These are phyloP conservation scores for Xiphias gladius DNA, from an alignment of 2,113 vertebrate species.

Conservation along the genomic window DNA sequence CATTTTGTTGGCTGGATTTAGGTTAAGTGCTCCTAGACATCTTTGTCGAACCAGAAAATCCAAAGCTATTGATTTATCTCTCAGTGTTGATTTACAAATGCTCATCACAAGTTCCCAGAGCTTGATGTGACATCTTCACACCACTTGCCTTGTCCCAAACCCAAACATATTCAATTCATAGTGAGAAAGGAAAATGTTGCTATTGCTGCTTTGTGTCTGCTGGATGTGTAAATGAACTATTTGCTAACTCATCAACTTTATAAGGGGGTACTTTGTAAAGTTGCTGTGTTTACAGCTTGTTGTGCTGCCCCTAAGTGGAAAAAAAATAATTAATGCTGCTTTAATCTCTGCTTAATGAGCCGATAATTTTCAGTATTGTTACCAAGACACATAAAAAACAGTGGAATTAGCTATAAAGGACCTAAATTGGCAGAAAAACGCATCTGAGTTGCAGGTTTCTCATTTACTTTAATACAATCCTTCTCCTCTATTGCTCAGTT, in stretches of 20 bases:
- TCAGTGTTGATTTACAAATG: not conserved
- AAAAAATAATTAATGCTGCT: slow-evolving; percentile 1
- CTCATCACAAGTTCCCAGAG: too few relatives aligned
- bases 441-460: not conserved
- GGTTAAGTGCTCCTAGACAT: not conserved
- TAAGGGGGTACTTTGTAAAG: not conserved
- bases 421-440: not conserved
- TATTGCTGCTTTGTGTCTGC: not conserved
- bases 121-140: not conserved
- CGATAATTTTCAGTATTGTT: not conserved
- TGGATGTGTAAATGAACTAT: not conserved
- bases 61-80: not conserved
- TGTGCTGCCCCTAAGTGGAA: not conserved
- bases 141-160: not conserved
- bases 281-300: too few relatives aligned
- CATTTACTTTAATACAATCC: not conserved
- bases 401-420: not conserved
- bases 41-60: not conserved
- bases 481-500: not conserved
- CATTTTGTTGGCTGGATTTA: not conserved
- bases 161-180: not conserved
- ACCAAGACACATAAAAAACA: slow-evolving; percentile 3
- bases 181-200: not conserved
- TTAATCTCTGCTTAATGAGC: slow-evolving; percentile 36
- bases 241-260: not conserved